Evolutionary conservation across 2,888 invertebrate genomes (phyloP).

Genomic region (Timema podura): DNA sequence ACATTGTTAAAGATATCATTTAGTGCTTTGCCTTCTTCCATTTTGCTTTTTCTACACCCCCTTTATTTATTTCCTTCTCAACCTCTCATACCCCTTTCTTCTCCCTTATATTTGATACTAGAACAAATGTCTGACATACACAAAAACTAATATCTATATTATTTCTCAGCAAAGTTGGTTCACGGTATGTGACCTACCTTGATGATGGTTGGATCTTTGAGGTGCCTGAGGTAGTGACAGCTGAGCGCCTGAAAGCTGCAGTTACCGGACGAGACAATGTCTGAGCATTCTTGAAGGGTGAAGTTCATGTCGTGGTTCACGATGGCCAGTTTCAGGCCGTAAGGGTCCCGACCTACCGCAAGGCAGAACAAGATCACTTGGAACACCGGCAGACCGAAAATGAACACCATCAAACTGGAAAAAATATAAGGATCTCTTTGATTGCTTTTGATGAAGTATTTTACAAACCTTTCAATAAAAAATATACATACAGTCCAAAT

Average conservation of each 20-base stretch:
- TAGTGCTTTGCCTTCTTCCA: too few relatives aligned
- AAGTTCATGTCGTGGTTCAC: slow-evolving; percentile 41
- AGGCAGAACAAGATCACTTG: slow-evolving; percentile 46
- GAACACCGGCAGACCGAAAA: slow-evolving; percentile 45
- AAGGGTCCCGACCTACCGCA: slow-evolving; percentile 41
- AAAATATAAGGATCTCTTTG: too few relatives aligned
- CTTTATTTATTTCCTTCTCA: too few relatives aligned
- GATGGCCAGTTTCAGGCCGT: slow-evolving; percentile 41
- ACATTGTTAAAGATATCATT: too few relatives aligned
- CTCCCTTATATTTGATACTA: too few relatives aligned
- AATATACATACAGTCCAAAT: too few relatives aligned
- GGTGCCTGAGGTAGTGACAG: slow-evolving; percentile 22
- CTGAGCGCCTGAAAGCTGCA: slow-evolving; percentile 19
- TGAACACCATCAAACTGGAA: slow-evolving; percentile 42
- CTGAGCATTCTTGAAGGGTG: slow-evolving; percentile 23
- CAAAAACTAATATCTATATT: too few relatives aligned
- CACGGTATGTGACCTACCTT: slow-evolving; percentile 11
- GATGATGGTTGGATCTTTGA: slow-evolving; percentile 14
- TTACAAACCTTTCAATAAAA: too few relatives aligned
- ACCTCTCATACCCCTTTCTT: too few relatives aligned
- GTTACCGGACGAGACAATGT: background rate
- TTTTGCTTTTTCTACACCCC: too few relatives aligned
- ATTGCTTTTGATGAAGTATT: too few relatives aligned
- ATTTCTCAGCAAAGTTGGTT: background rate
- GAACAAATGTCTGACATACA: too few relatives aligned